Evolutionary conservation across 2,113 vertebrate species (phyloP).

Genomic region (Grammomys surdaster): DNA sequence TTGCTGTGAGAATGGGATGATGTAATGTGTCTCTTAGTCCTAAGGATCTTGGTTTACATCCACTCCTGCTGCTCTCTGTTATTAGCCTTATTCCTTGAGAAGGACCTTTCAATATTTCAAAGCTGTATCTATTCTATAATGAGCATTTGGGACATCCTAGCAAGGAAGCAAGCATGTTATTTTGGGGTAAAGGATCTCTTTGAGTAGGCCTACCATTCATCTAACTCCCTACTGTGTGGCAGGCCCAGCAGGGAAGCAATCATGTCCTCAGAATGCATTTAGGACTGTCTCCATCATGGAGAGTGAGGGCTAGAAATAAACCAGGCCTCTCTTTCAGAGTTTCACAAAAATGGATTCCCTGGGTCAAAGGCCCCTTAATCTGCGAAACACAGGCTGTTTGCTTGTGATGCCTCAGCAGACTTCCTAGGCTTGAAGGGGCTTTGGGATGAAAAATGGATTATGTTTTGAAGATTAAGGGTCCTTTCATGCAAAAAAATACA

Average conservation of each 20-base stretch:
- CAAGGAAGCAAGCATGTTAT: conserved; percentile 58
- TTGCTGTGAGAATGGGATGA: background rate
- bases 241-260: conserved; percentile 17
- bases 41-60: too few species aligned
- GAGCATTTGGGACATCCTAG: conserved; percentile 58
- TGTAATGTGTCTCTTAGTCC: background rate
- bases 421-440: conserved; percentile 72
- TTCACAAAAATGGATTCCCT: conserved; percentile 71
- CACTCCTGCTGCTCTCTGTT: background rate
- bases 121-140: conserved; percentile 67
- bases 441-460: conserved; percentile 76
- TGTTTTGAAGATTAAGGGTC: conserved; percentile 81
- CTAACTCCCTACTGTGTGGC: conserved; percentile 57
- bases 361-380: conserved; percentile 80
- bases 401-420: conserved; percentile 71
- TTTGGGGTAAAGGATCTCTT: conserved; percentile 67
- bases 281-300: conserved; percentile 11
- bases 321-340: conserved; percentile 65
- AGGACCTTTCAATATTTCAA: conserved; percentile 46
- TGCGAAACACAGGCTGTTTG: conserved; percentile 79
- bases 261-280: conserved; percentile 14
- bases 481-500: conserved; percentile 77
- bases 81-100: background rate
- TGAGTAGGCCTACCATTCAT: conserved; percentile 45
- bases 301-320: conserved; percentile 67